These are phyloP conservation scores for Nothoprocta pentlandii DNA, from an alignment of 2,113 vertebrate genomes.

Conservation along the genomic window DNA sequence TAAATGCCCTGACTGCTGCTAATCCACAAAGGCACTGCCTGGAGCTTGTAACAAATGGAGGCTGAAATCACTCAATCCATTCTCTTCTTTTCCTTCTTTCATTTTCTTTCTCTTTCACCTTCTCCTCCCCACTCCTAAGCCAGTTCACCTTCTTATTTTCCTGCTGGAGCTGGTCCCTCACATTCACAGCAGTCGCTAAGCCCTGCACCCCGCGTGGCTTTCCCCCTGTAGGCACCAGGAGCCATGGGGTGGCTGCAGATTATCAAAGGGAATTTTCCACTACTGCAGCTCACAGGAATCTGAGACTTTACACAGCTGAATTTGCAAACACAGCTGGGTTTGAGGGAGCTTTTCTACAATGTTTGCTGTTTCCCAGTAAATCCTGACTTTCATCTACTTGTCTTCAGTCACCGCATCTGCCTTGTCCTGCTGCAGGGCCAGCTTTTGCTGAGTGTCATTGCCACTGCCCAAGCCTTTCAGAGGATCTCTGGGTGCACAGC, in stretches of 20 bases:
- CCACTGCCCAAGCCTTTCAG: neutral
- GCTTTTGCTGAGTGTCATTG: neutral
- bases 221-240: neutral
- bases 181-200: neutral
- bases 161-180: neutral
- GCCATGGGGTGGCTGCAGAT: neutral
- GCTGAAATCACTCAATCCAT: neutral
- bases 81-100: neutral
- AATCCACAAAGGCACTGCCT: neutral
- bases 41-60: accelerated
- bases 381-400: conserved; percentile 43
- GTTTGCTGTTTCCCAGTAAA: conserved; percentile 47
- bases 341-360: conserved; percentile 16
- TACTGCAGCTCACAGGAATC: conserved; percentile 30
- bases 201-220: accelerated
- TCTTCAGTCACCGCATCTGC: neutral
- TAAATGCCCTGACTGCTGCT: accelerated
- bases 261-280: neutral
- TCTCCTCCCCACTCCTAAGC: neutral
- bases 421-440: neutral
- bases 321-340: conserved; percentile 60
- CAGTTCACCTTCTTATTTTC: neutral
- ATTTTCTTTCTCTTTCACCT: neutral
- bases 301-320: conserved; percentile 52
- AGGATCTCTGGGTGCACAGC: neutral